Evolutionary conservation across 2,888 invertebrate genomes (phyloP), one percentile per base, ranked within the genome.

Genomic region (Dryobotodes eremita): DNA sequence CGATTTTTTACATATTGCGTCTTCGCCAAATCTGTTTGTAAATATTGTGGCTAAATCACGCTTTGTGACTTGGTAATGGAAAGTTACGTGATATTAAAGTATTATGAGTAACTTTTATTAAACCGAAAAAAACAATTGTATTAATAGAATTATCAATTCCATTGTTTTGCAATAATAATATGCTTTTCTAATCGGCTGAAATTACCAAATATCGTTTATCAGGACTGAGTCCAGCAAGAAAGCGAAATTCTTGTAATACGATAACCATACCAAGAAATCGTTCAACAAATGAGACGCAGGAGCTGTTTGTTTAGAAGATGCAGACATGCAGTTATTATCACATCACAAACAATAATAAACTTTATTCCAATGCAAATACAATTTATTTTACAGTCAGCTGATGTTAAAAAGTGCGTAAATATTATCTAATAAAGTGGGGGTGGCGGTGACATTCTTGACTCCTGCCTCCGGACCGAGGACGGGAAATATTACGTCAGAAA

Each of bases 401-500:
- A 23, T 53, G 50, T 53, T 50, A 36, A 79, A 79, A 86, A 83
- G 64, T 71, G 65, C 59, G 64, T 57, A 36, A 69, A 68, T n/a
- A 53, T 77, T 82, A 85, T 75, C 82, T 78, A 59, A 71, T 3
- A 11, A 53, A 55, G 46, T 48, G 65, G 64, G 65, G 59, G n/a
- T 68, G 62, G 36, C 71, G 57, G 55, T 85, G 87, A 84, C 77
- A 82, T 55, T 53, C 17, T 82, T 87, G 89, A 88, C 85, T 87
- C 85, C 70, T 77, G 75, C 23, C 74, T 75, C 53, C 42, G 72
- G 76, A 64, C 70, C 48, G 77, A 77, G 80, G 80, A 69, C 74
- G 71, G 71, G 55, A 55, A 71, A 59, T 62, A 64, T 88, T 89
- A 86, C 90, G 71, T 89, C 90, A 89, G 85, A 77, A 83, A 75